A percentile compares a stretch with the other conserved stretches of the same genome.
phyloP scores from a whole-genome alignment of 30 jellyfish, hydroid and myxozoan species.

The Pseudorhiza aurosa region DNA sequence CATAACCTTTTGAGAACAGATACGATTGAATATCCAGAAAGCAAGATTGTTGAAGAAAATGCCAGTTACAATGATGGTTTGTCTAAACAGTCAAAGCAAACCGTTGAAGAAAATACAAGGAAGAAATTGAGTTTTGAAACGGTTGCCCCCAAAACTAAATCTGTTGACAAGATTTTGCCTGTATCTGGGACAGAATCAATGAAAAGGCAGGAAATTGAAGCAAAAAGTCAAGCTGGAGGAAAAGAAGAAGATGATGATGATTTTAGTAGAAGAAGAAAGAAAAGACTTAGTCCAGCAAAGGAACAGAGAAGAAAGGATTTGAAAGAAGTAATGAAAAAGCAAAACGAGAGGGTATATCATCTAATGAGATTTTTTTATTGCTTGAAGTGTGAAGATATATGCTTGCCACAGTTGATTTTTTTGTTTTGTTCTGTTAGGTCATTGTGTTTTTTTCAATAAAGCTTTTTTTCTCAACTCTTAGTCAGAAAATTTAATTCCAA shows the following conservation, averaged over 20 bases:
- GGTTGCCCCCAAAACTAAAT: not conserved
- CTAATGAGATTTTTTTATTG: no score
- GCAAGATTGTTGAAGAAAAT: not conserved
- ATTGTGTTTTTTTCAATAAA: no score
- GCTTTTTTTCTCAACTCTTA: no score
- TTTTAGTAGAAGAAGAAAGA: not conserved
- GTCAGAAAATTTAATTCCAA: no score
- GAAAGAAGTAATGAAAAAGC: conserved; percentile 34
- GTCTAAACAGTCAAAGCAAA: not conserved
- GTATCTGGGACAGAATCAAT: not conserved
- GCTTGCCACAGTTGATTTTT: no score
- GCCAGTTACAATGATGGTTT: not conserved
- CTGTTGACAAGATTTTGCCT: conserved; percentile 2
- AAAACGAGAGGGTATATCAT: conserved; percentile 77
- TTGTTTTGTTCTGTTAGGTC: no score
- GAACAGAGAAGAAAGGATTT: conserved; percentile 64
- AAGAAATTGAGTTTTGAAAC: conserved; percentile 28
- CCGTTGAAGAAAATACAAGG: not conserved
- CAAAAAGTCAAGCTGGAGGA: not conserved
- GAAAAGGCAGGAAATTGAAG: not conserved
- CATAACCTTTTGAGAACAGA: conserved; percentile 48
- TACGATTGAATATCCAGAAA: conserved; percentile 36
- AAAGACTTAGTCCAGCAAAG: conserved; percentile 60
- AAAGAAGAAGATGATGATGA: not conserved
- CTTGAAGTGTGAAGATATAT: no score